phyloP scores from a whole-genome alignment of 2,797 vertebrate species.

The Philypnodon macrostomus region DNA sequence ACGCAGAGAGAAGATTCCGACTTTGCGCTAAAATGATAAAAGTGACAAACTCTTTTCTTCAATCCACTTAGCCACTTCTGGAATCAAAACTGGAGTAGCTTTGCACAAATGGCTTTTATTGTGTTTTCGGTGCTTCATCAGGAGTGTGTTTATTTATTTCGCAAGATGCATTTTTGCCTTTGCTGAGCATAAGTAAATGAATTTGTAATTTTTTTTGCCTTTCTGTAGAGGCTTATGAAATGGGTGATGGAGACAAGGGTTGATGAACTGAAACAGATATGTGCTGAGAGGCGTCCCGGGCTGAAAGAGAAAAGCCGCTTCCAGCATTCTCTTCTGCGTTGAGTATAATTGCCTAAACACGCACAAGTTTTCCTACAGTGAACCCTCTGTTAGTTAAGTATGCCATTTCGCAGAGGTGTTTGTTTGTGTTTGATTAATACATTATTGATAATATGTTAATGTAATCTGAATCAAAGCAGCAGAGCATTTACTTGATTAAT shows the following conservation, averaged over 20 bases:
- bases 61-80: constrained; percentile 78
- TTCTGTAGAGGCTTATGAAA: constrained; percentile 53
- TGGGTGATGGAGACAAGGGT: constrained; percentile 61
- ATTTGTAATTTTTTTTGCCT: constrained; percentile 66
- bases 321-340: constrained; percentile 27
- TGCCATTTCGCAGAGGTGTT: constrained; percentile 66
- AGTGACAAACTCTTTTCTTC: constrained; percentile 75
- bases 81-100: constrained; percentile 77
- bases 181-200: constrained; percentile 74
- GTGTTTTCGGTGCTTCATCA: constrained; percentile 73
- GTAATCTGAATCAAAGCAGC: constrained; percentile 71
- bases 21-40: constrained; percentile 77
- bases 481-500: constrained; percentile 74
- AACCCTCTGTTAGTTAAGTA: constrained; percentile 61
- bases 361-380: constrained; percentile 44
- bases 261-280: constrained; percentile 68
- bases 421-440: constrained; percentile 77
- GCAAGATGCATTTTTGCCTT: constrained; percentile 58
- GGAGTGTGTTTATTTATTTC: constrained; percentile 72
- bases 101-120: constrained; percentile 81
- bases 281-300: constrained; percentile 43
- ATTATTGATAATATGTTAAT: constrained; percentile 78
- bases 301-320: constrained; percentile 47
- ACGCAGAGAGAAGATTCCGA: constrained; percentile 77
- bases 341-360: constrained; percentile 29